A percentile compares a stretch with the other conserved stretches of the same genome.
These are phyloP conservation scores for Cochlearius cochlearius DNA, from an alignment of 2,113 vertebrate genomes.

Conservation along the genomic window DNA sequence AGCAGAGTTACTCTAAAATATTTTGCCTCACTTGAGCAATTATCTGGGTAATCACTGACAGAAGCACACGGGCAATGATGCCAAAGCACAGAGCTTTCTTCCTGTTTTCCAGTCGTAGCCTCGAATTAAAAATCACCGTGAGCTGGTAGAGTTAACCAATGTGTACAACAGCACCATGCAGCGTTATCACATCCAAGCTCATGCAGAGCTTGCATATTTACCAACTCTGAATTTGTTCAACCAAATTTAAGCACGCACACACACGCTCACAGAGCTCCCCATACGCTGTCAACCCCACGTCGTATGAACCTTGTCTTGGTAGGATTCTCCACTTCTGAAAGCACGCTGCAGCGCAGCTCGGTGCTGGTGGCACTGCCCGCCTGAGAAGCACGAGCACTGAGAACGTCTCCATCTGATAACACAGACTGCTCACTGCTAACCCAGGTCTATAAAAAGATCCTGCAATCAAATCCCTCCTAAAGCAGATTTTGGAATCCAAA, in stretches of 20 bases:
- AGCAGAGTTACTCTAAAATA: slow-evolving; percentile 25
- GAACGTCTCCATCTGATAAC: neutral
- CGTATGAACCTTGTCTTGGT: accelerated
- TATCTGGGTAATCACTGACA: neutral
- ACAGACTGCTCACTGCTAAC: neutral
- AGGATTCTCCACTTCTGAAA: neutral
- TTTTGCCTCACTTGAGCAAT: slow-evolving; percentile 18
- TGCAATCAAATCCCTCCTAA: neutral
- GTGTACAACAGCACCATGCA: neutral
- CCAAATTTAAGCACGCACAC: neutral
- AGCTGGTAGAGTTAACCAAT: neutral
- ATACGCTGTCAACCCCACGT: neutral
- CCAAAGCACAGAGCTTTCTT: neutral
- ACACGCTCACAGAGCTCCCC: neutral
- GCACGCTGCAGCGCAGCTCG: neutral
- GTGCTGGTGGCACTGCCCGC: neutral
- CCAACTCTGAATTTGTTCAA: neutral
- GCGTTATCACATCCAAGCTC: neutral
- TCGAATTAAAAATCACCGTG: neutral
- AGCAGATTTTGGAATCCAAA: neutral
- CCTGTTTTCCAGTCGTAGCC: neutral
- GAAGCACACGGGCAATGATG: neutral
- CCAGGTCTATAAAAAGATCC: neutral
- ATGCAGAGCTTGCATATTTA: neutral
- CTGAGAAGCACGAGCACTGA: neutral